phyloP scores from a whole-genome alignment of 2,797 vertebrate genomes.

The Intellagama lesueurii region DNA sequence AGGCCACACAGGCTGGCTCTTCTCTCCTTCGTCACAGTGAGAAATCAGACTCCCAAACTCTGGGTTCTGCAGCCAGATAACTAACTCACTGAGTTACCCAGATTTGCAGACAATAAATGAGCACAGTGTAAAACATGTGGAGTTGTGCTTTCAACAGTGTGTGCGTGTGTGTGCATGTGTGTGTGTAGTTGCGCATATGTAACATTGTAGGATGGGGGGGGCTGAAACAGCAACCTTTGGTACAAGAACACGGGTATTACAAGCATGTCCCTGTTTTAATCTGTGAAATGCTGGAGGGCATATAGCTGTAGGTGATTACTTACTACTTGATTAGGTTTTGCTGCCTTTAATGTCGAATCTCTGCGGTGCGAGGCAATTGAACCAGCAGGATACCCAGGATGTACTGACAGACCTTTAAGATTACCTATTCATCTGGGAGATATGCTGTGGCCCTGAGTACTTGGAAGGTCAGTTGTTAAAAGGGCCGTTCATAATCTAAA shows the following conservation, averaged over 20 bases:
- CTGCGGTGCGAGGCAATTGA: conserved; percentile 53
- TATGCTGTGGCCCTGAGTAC: conserved; percentile 64
- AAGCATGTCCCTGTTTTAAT: not conserved
- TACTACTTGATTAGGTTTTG: not conserved
- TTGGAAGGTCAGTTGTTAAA: conserved; percentile 70
- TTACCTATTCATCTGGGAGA: conserved; percentile 61
- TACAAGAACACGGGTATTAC: not conserved
- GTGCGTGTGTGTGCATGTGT: not conserved
- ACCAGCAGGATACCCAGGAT: conserved; percentile 42
- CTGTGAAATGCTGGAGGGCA: not conserved
- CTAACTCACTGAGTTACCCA: too few relatives aligned
- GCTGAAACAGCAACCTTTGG: not conserved
- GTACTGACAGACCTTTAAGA: conserved; percentile 66
- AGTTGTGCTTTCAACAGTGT: too few relatives aligned
- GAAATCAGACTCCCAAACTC: too few relatives aligned
- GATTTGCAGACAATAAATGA: not conserved
- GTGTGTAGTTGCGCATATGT: too few relatives aligned
- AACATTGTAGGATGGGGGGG: too few relatives aligned
- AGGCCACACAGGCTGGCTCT: too few relatives aligned
- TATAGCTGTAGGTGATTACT: not conserved
- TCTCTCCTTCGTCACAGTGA: too few relatives aligned
- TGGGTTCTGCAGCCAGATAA: too few relatives aligned
- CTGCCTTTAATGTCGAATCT: conserved; percentile 39
- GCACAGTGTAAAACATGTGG: not conserved
- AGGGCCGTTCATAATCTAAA: conserved; percentile 70